Percentiles rank a stretch among this genome's conserved stretches.
Evolutionary conservation across 2,888 invertebrate genomes (phyloP).

Genomic region (Dysmachus trigonus): DNA sequence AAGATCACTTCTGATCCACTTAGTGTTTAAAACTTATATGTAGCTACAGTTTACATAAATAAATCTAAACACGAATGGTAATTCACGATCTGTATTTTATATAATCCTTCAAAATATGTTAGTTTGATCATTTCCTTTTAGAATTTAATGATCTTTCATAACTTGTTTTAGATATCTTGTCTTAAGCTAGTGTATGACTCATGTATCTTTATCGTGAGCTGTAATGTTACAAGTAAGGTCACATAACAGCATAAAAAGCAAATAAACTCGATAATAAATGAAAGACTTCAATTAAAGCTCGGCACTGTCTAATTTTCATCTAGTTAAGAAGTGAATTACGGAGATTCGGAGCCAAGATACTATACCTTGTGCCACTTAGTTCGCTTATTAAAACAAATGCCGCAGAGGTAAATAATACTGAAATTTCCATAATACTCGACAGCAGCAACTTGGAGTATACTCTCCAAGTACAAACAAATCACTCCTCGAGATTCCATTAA

Average conservation of each 20-base stretch:
- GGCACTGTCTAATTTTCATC: not conserved
- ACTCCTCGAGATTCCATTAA: conserved; percentile 2
- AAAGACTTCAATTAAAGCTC: not conserved
- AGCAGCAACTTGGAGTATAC: not conserved
- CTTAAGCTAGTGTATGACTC: not conserved
- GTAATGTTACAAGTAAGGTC: not conserved
- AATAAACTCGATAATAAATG: not conserved
- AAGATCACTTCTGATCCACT: no score
- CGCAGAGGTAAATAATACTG: not conserved
- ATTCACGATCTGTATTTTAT: not conserved
- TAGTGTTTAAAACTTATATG: no score
- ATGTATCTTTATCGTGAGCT: not conserved
- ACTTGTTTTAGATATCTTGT: not conserved
- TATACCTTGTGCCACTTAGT: conserved; percentile 6
- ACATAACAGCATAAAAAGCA: not conserved
- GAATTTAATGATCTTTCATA: not conserved
- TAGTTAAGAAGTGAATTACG: not conserved
- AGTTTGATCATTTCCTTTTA: no score
- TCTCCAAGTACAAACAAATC: conserved; percentile 32
- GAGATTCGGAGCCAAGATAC: not conserved
- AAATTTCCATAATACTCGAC: not conserved
- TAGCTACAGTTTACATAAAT: no score
- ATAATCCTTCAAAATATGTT: not conserved
- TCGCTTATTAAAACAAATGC: not conserved
- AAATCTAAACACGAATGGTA: no score